Evolutionary conservation across 2,113 vertebrate genomes (phyloP).

Genomic region (Phoenicopterus ruber): DNA sequence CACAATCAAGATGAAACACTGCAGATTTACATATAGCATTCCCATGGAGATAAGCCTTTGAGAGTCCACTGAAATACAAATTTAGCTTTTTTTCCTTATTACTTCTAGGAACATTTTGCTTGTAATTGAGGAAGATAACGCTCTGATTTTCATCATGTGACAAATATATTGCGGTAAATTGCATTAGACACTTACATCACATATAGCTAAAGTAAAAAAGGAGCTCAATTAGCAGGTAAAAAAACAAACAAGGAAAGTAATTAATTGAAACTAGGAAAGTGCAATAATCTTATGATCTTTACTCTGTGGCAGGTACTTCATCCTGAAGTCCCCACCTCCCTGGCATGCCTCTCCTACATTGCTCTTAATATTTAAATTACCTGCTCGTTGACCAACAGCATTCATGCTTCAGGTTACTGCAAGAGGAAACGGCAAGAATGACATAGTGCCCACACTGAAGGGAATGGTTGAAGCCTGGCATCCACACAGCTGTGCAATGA

Average conservation of each 20-base stretch:
- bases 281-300: background rate
- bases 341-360: background rate
- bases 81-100: background rate
- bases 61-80: background rate
- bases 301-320: background rate
- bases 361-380: background rate
- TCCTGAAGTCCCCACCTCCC: background rate
- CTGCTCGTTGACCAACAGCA: background rate
- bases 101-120: background rate
- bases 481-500: background rate
- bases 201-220: background rate
- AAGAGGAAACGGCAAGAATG: background rate
- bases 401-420: background rate
- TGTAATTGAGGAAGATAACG: background rate
- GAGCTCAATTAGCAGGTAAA: background rate
- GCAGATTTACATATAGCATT: background rate
- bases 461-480: background rate
- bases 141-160: background rate
- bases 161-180: background rate
- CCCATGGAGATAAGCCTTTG: background rate
- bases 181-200: background rate
- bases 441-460: background rate
- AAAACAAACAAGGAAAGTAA: background rate
- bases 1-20: background rate
- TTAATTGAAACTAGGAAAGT: background rate